These are phyloP conservation scores for Leptinotarsa juncta DNA, from an alignment of 2,888 invertebrate genomes.

Conservation along the genomic window DNA sequence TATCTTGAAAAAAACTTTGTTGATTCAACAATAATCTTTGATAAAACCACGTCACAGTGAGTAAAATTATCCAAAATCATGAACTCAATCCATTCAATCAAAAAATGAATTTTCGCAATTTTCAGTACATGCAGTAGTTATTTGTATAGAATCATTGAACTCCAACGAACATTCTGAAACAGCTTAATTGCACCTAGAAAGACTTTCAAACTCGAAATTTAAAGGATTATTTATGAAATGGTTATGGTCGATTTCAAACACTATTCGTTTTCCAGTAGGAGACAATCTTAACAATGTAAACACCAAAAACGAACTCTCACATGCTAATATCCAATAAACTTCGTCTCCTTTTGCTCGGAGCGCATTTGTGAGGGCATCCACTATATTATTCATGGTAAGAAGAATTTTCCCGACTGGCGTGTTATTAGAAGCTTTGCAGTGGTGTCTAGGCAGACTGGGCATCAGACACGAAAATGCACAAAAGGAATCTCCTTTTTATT, in stretches of 20 bases:
- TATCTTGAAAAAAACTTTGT: too few relatives aligned
- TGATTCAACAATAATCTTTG: too few relatives aligned
- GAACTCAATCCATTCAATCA: too few relatives aligned
- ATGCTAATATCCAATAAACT: slow-evolving; percentile 7
- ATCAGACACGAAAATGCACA: slow-evolving; percentile 8
- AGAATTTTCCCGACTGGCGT: slow-evolving; percentile 7
- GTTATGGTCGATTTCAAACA: background rate
- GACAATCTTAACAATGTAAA: background rate
- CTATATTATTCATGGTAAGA: slow-evolving; percentile 19
- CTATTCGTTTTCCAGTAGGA: background rate
- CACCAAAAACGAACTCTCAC: background rate
- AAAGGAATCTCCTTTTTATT: slow-evolving; percentile 16
- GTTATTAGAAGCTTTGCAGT: slow-evolving; percentile 20
- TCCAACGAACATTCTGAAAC: too few relatives aligned
- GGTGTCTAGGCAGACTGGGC: slow-evolving; percentile 12
- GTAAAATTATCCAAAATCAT: too few relatives aligned
- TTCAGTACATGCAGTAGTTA: too few relatives aligned
- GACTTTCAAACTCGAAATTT: too few relatives aligned
- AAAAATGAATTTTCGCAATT: too few relatives aligned
- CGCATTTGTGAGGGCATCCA: slow-evolving; percentile 15
- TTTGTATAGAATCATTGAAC: too few relatives aligned
- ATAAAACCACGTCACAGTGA: too few relatives aligned
- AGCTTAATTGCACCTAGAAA: too few relatives aligned
- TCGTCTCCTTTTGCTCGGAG: slow-evolving; percentile 5
- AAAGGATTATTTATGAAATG: too few relatives aligned